These are phyloP conservation scores for Dicycla oo DNA, from an alignment of 2,888 invertebrate species.

Conservation along the genomic window DNA sequence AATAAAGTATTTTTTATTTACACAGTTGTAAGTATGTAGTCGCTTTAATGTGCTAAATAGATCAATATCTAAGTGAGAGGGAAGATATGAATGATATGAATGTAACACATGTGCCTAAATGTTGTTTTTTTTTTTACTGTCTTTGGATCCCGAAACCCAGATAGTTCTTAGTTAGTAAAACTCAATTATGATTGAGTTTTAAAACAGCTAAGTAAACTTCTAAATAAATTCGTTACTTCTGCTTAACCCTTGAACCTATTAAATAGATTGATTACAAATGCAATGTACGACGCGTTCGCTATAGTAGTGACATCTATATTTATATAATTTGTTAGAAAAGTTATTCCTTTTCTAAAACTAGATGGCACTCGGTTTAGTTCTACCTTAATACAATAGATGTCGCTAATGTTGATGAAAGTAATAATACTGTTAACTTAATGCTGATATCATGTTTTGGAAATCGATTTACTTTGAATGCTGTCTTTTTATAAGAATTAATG, in stretches of 20 bases:
- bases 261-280: too few relatives aligned
- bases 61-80: background rate
- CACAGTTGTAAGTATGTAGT: background rate
- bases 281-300: background rate
- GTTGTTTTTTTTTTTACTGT: too few relatives aligned
- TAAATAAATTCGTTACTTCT: background rate
- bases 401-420: slow-evolving; percentile 6
- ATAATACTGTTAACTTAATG: too few relatives aligned
- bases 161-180: too few relatives aligned
- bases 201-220: too few relatives aligned
- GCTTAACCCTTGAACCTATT: background rate
- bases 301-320: slow-evolving; percentile 33
- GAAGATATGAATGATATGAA: too few relatives aligned
- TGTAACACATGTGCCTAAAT: too few relatives aligned
- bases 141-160: too few relatives aligned
- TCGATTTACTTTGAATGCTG: background rate
- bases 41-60: background rate
- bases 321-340: background rate
- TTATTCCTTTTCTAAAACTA: slow-evolving; percentile 5
- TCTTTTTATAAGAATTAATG: too few relatives aligned
- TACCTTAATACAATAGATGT: slow-evolving; percentile 27
- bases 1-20: background rate
- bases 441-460: background rate
- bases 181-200: too few relatives aligned
- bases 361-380: slow-evolving; percentile 29